Evolutionary conservation across 2,113 vertebrate genomes (phyloP), one percentile per base, ranked within the genome.

Genomic region (Cranoglanis bouderius): DNA sequence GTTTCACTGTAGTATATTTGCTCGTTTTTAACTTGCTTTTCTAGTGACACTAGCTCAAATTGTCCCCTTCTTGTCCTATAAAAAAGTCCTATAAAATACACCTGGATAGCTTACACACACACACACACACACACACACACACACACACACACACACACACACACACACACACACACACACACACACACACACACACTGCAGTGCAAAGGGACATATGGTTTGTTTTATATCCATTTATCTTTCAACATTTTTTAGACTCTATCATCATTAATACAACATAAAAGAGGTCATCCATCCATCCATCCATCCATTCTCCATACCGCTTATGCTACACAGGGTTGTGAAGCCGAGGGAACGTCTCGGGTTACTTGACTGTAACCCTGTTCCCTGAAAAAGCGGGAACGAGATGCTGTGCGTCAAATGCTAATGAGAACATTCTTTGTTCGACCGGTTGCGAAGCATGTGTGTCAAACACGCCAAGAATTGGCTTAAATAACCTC

Each of bases 91-190:
- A 5, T 70, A 59, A 72, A 82, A 70, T 75, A 67, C 88, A 89
- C 83, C 67, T 87, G 89, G 35, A 85, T 38, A 61, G 67, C 63
- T 67, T 38, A 80, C 35, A 86, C 32, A 87, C 84, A 91, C 75
- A 32, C 51, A 2, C 59, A 53, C 70, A 80, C 43, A 80, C 55
- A 87, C 32, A 70, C n/a, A n/a, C n/a, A n/a, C n/a, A n/a, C n/a
- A n/a, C n/a, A n/a, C n/a, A n/a, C n/a, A 57, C 6, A 19, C 57
- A 43, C 24, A 81, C 61, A 55, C 32, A 83, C 35, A 65, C 35
- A 43, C 19, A 80, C 35, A 86, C 32, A 87, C 84, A 91, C 75
- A 32, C 51, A 2, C 59, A 53, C 70, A 80, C 43, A 46, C 55
- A 57, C 6, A 19, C 57, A 43, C 24, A 81, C 61, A 55, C 32